Conservation (phyloP, 2,113 vertebrate genomes). For the Smithornis capensis region DNA sequence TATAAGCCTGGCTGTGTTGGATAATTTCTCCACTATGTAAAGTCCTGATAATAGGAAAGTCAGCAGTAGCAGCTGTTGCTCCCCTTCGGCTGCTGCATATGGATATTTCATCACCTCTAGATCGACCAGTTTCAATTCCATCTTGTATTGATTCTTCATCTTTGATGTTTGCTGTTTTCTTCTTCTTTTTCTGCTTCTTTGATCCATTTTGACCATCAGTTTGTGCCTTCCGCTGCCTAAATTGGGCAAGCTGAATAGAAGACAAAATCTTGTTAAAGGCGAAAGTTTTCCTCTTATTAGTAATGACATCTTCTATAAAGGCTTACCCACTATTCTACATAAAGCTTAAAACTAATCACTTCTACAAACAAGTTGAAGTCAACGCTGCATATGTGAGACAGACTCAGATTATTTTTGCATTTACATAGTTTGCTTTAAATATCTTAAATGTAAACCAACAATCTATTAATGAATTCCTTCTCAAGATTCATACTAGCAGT, state of each 20-base stretch:
- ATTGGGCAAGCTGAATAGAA: conserved; percentile 86
- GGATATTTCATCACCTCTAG: conserved; percentile 63
- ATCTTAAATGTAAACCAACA: not conserved
- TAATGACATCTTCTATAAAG: conserved; percentile 14
- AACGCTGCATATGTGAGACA: not conserved
- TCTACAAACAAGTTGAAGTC: conserved; percentile 16
- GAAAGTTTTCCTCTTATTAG: conserved; percentile 43
- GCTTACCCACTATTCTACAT: not conserved
- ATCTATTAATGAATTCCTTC: not conserved
- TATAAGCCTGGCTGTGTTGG: conserved; percentile 81
- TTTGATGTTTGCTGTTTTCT: conserved; percentile 76
- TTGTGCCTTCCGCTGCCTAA: conserved; percentile 91
- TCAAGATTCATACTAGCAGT: not conserved
- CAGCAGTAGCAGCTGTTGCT: conserved; percentile 65
- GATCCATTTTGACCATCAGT: conserved; percentile 81
- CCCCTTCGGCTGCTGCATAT: conserved; percentile 60
- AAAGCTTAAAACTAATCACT: conserved; percentile 3
- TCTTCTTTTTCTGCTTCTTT: conserved; percentile 89
- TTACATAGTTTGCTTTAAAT: not conserved
- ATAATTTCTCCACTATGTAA: conserved; percentile 81
- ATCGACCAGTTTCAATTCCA: conserved; percentile 62
- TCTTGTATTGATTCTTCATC: conserved; percentile 69
- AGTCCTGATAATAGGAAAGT: conserved; percentile 77
- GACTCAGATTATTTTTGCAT: not conserved
- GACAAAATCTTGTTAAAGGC: conserved; percentile 52